Percentiles rank a stretch among this genome's conserved stretches.
Conservation (phyloP, 2,113 vertebrate species). For the Scatophagus argus region DNA sequence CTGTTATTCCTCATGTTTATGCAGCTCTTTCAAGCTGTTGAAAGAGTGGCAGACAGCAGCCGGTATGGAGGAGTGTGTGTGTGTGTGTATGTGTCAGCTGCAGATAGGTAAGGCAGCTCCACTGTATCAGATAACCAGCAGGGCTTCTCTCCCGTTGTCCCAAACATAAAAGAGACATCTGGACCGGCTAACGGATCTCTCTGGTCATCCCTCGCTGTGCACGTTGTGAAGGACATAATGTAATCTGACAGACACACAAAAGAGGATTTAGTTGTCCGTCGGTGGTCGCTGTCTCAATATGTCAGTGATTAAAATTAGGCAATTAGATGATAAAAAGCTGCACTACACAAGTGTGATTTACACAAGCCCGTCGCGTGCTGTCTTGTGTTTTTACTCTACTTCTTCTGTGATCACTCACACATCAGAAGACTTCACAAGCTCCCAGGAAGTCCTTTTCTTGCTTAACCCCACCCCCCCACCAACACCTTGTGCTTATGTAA, state of each 20-base stretch:
- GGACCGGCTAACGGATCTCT: constrained; percentile 2
- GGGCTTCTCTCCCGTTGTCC: constrained; percentile 39
- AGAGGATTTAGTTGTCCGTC: constrained; percentile 41
- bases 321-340: constrained; percentile 20
- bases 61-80: constrained; percentile 30
- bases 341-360: constrained; percentile 5
- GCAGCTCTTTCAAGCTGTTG: constrained; percentile 13
- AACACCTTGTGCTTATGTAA: constrained; percentile 45
- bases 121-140: constrained; percentile 52
- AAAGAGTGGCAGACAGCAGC: constrained; percentile 43
- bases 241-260: constrained; percentile 57
- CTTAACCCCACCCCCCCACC: too few species aligned
- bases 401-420: constrained; percentile 26
- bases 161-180: constrained; percentile 68
- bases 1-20: background rate
- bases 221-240: constrained; percentile 37
- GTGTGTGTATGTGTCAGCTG: constrained; percentile 15
- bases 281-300: constrained; percentile 23
- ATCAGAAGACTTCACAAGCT: constrained; percentile 43
- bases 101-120: constrained; percentile 46
- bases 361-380: background rate
- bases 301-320: constrained; percentile 30
- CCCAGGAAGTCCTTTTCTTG: constrained; percentile 47
- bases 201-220: background rate
- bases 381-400: constrained; percentile 27